Evolutionary conservation across 2,113 vertebrate genomes (phyloP).

Genomic region (Hydrolagus affinis): DNA sequence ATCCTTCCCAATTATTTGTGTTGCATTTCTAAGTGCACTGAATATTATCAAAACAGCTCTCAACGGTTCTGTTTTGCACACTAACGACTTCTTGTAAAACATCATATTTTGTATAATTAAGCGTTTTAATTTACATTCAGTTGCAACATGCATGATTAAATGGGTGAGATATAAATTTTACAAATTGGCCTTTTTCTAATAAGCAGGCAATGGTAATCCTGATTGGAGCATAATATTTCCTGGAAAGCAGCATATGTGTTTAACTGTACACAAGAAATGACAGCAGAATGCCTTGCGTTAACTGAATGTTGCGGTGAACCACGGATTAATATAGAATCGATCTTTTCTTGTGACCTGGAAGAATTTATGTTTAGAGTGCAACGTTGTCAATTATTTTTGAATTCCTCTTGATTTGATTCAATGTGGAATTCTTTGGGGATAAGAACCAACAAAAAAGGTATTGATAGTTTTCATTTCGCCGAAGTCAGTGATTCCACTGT

Average conservation of each 20-base stretch:
- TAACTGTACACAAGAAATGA: not conserved
- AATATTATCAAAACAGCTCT: conserved; percentile 9
- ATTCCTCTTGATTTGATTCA: conserved; percentile 15
- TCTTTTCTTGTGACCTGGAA: conserved; percentile 23
- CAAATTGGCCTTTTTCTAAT: conserved; percentile 7
- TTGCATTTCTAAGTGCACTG: not conserved
- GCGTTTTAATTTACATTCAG: conserved; percentile 22
- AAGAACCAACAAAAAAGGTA: conserved; percentile 11
- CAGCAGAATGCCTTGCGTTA: not conserved
- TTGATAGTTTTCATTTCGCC: conserved; percentile 22
- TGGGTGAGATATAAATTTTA: conserved; percentile 18
- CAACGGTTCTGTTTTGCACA: not conserved
- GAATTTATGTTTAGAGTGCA: conserved; percentile 21
- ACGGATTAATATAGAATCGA: conserved; percentile 7
- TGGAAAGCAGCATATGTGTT: not conserved
- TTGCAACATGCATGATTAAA: conserved; percentile 12
- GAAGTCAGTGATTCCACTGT: conserved; percentile 18
- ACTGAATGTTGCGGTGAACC: not conserved
- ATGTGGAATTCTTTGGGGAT: conserved; percentile 19
- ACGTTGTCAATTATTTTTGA: conserved; percentile 29
- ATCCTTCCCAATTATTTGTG: conserved; percentile 6
- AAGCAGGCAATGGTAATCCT: not conserved
- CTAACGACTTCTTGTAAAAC: conserved; percentile 9
- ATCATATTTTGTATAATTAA: conserved; percentile 19
- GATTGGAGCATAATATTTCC: not conserved